Percentiles rank a stretch among this genome's conserved stretches.
phyloP scores from a whole-genome alignment of 23 tunicate species.

The Botrylloides violaceus region DNA sequence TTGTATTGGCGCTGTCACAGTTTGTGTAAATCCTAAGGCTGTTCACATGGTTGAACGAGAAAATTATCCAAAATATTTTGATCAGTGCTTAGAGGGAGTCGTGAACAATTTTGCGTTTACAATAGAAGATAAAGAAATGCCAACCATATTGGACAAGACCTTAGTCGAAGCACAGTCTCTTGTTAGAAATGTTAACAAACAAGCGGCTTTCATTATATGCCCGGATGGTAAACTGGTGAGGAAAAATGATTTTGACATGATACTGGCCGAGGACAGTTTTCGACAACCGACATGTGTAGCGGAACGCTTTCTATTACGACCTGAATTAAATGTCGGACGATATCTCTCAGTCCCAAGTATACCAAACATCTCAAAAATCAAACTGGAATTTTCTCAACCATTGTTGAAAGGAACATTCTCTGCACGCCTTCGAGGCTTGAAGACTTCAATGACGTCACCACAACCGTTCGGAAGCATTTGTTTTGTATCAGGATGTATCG shows the following conservation, averaged over 20 bases:
- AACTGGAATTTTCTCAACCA: slow-evolving; percentile 68
- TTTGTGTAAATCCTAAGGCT: slow-evolving; percentile 48
- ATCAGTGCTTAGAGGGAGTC: slow-evolving; percentile 48
- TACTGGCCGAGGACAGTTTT: slow-evolving; percentile 58
- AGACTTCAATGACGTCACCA: slow-evolving; percentile 22
- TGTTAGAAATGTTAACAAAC: slow-evolving; percentile 46
- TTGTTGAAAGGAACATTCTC: slow-evolving; percentile 51
- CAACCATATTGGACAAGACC: slow-evolving; percentile 31
- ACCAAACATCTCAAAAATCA: slow-evolving; percentile 25
- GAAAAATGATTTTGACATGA: slow-evolving; percentile 56
- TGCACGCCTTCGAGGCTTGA: slow-evolving; percentile 62
- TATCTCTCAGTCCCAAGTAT: background rate
- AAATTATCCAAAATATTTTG: slow-evolving; percentile 39
- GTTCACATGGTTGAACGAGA: slow-evolving; percentile 17
- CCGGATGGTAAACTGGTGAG: slow-evolving; percentile 38
- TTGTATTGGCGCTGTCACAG: slow-evolving; percentile 56
- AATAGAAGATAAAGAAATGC: slow-evolving; percentile 1
- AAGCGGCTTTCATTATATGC: slow-evolving; percentile 70
- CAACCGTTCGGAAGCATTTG: slow-evolving; percentile 45
- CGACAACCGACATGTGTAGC: slow-evolving; percentile 3
- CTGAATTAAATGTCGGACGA: slow-evolving; percentile 30
- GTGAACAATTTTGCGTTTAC: slow-evolving; percentile 28
- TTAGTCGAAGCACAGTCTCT: slow-evolving; percentile 40
- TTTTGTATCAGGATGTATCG: slow-evolving; percentile 42
- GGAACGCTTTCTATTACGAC: slow-evolving; percentile 37